phyloP scores from a whole-genome alignment of 2,113 vertebrate genomes.

The Rutilus rutilus region DNA sequence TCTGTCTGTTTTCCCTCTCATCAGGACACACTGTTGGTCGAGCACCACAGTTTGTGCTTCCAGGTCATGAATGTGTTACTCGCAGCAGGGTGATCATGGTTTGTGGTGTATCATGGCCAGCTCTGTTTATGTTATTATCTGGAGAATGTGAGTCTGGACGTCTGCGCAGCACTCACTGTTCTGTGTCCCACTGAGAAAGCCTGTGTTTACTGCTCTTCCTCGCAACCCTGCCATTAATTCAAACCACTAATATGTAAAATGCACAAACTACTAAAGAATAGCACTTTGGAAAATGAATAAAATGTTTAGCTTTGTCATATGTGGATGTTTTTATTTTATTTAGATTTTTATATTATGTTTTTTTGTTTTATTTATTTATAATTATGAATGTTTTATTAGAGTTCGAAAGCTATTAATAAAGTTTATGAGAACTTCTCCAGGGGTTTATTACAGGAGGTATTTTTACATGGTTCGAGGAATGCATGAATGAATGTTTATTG shows the following conservation, averaged over 20 bases:
- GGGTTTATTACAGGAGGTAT: constrained; percentile 17
- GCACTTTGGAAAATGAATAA: neutral
- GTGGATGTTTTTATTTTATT: neutral
- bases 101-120: constrained; percentile 4
- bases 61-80: constrained; percentile 37
- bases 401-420: neutral
- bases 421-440: neutral
- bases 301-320: neutral
- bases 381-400: neutral
- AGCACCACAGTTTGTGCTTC: constrained; percentile 5
- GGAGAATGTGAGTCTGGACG: constrained; percentile 51
- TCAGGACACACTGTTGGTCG: neutral
- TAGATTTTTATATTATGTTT: neutral
- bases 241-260: neutral
- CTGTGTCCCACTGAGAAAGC: constrained; percentile 26
- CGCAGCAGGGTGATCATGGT: neutral
- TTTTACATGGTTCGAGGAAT: constrained; percentile 46
- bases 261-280: neutral
- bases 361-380: neutral
- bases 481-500: constrained; percentile 46
- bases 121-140: constrained; percentile 52
- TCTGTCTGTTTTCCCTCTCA: neutral
- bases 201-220: constrained; percentile 24
- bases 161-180: neutral
- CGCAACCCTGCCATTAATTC: constrained; percentile 13